Evolutionary conservation across 1,140 invertebrate genomes (phyloP).

Genomic region (Venustaconcha ellipsiformis): DNA sequence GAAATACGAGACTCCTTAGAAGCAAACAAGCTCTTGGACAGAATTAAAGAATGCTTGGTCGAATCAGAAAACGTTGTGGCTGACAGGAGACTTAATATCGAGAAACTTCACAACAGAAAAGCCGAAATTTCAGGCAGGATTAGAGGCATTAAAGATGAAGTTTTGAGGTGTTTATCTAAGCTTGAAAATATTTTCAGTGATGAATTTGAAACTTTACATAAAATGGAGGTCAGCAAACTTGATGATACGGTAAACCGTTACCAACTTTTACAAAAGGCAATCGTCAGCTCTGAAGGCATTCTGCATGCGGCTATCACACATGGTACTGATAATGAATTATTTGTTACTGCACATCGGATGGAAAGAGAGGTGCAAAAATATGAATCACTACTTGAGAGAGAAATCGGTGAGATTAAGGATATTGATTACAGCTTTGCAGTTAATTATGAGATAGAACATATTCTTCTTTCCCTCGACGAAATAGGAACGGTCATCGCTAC

Average conservation of each 20-base stretch:
- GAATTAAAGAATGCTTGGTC: slow-evolving; percentile 24
- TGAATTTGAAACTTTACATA: slow-evolving; percentile 22
- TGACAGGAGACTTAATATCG: slow-evolving; percentile 20
- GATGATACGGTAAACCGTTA: slow-evolving; percentile 27
- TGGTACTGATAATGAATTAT: slow-evolving; percentile 32
- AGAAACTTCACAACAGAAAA: slow-evolving; percentile 20
- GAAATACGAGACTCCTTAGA: slow-evolving; percentile 30
- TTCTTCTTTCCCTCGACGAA: slow-evolving; percentile 25
- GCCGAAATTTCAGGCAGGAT: slow-evolving; percentile 11
- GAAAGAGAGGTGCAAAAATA: slow-evolving; percentile 31
- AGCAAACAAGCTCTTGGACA: slow-evolving; percentile 26
- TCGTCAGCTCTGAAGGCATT: slow-evolving; percentile 21
- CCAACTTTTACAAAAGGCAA: slow-evolving; percentile 26
- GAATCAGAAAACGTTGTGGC: slow-evolving; percentile 26
- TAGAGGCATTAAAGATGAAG: slow-evolving; percentile 11
- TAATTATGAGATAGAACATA: slow-evolving; percentile 32
- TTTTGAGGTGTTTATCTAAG: slow-evolving; percentile 19
- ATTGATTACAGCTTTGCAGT: slow-evolving; percentile 25
- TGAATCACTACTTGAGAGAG: slow-evolving; percentile 25
- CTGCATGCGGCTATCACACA: slow-evolving; percentile 23
- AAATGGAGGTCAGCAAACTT: slow-evolving; percentile 9
- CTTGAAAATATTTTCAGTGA: slow-evolving; percentile 22
- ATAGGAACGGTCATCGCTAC: slow-evolving; percentile 21
- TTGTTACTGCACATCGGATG: slow-evolving; percentile 29
- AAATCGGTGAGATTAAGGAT: slow-evolving; percentile 12